Percentiles rank a stretch among this genome's conserved stretches.
Evolutionary conservation across 2,113 vertebrate genomes (phyloP).

Genomic region (Brienomyrus brachyistius): DNA sequence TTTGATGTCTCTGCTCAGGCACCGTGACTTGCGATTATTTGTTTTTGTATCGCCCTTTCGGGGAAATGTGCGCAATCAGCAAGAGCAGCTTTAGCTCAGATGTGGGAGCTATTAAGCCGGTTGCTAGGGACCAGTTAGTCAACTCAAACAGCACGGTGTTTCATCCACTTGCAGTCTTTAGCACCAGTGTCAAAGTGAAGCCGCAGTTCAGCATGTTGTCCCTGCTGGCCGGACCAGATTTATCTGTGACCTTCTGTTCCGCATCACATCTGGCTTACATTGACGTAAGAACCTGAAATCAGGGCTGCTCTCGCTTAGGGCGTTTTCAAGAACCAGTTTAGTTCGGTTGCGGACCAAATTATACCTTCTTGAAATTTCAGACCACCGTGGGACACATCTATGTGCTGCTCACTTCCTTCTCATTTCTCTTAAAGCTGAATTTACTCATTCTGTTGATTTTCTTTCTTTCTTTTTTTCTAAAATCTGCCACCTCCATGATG

Average conservation of each 20-base stretch:
- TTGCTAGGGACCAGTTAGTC: background rate
- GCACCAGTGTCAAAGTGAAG: background rate
- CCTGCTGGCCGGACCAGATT: background rate
- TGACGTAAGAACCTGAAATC: background rate
- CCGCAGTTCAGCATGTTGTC: background rate
- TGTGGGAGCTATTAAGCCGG: background rate
- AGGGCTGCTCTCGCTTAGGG: background rate
- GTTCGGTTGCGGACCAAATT: background rate
- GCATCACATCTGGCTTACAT: background rate
- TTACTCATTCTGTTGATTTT: background rate
- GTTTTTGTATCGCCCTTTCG: background rate
- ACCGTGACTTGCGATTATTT: background rate
- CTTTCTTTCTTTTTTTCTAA: no score
- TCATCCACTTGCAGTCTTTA: background rate
- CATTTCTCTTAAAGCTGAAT: background rate
- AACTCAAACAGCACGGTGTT: background rate
- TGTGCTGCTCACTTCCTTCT: background rate
- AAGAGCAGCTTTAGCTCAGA: background rate
- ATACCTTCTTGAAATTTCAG: background rate
- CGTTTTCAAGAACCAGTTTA: background rate
- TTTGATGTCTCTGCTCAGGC: background rate
- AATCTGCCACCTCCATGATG: background rate
- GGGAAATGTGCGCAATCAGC: background rate
- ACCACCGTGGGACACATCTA: background rate
- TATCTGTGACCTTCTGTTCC: background rate